Percentiles rank a stretch among this genome's conserved stretches.
These are phyloP conservation scores for Danio aesculapii DNA, from an alignment of 2,797 vertebrate genomes.

Conservation along the genomic window DNA sequence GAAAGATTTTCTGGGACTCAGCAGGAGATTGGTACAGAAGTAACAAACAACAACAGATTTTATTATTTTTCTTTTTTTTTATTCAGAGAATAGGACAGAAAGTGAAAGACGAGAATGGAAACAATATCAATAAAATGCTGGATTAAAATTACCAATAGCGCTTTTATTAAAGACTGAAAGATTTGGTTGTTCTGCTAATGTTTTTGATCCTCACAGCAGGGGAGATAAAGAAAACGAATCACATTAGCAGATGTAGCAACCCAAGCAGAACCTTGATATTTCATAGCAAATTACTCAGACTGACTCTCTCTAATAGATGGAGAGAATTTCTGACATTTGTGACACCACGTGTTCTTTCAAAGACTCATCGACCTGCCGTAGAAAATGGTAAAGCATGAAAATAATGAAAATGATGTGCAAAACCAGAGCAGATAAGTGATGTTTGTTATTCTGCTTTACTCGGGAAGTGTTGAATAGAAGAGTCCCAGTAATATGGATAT, in stretches of 20 bases:
- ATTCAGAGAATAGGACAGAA: neutral
- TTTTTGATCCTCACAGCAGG: conserved; percentile 84
- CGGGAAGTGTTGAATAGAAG: neutral
- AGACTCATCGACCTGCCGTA: conserved; percentile 18
- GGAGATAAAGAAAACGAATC: conserved; percentile 84
- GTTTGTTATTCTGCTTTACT: neutral
- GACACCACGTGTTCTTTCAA: conserved; percentile 61
- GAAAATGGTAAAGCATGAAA: conserved; percentile 13
- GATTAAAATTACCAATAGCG: conserved; percentile 76
- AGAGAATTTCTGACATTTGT: conserved; percentile 64
- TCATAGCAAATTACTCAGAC: conserved; percentile 83
- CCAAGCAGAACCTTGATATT: conserved; percentile 82
- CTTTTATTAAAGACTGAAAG: conserved; percentile 74
- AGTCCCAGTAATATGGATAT: neutral
- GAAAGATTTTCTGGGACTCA: conserved; percentile 7
- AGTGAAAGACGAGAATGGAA: neutral
- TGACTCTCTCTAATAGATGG: conserved; percentile 67
- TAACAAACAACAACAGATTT: conserved; percentile 17
- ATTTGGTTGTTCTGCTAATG: conserved; percentile 89
- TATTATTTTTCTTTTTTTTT: neutral
- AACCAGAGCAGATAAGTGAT: neutral
- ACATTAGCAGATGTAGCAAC: conserved; percentile 77
- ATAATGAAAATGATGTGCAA: neutral
- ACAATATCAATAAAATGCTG: conserved; percentile 64
- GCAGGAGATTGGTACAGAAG: conserved; percentile 10